Evolutionary conservation across 2,888 invertebrate genomes (phyloP).

Genomic region (Acleris literana): DNA sequence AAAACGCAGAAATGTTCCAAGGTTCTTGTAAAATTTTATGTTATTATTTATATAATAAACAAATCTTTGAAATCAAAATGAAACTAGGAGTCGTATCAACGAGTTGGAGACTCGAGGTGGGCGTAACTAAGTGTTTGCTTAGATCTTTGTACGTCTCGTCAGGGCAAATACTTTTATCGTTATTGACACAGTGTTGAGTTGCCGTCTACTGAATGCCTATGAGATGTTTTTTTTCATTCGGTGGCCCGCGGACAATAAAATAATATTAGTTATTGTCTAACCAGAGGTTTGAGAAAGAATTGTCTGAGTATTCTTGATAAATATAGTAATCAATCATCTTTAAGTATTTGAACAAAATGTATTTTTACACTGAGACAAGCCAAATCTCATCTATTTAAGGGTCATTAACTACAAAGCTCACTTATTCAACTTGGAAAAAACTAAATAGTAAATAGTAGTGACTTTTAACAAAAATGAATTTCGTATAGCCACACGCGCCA

Average conservation of each 20-base stretch:
- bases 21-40: neutral
- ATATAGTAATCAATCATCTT: constrained; percentile 19
- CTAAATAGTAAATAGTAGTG: too few species aligned
- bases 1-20: neutral
- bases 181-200: constrained; percentile 77
- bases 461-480: too few species aligned
- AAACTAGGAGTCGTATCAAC: constrained; percentile 59
- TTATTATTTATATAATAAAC: neutral
- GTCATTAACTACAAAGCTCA: neutral
- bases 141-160: constrained; percentile 76
- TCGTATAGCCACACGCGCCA: constrained; percentile 50
- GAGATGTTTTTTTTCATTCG: constrained; percentile 58
- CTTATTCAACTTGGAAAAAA: too few species aligned
- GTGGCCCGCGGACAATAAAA: constrained; percentile 56
- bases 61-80: constrained; percentile 40
- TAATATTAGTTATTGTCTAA: constrained; percentile 58
- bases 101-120: constrained; percentile 58
- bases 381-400: neutral
- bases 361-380: neutral
- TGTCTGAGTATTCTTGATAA: constrained; percentile 1
- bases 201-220: constrained; percentile 67
- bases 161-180: constrained; percentile 79
- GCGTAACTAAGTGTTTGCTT: constrained; percentile 72
- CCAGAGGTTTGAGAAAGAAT: constrained; percentile 11
- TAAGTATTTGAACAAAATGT: neutral